Evolutionary conservation across 2,888 invertebrate genomes (phyloP), one percentile per base, ranked within the genome.

Genomic region (Tinea trinotella): DNA sequence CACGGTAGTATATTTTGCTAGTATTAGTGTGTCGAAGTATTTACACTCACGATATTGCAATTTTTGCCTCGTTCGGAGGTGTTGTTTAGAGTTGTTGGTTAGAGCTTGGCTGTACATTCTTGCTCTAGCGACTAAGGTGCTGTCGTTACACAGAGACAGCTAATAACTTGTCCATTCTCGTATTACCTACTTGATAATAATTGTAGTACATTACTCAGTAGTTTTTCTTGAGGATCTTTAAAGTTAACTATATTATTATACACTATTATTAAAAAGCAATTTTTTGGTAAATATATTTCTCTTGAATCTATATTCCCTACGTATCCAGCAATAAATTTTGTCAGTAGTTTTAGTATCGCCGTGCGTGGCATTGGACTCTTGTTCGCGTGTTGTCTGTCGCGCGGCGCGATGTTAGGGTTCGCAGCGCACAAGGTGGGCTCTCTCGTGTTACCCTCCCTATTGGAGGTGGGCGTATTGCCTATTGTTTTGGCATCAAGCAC

Each of bases 341-440:
- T 79, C 74, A 69, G 82, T 85, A 82, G 83, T 73, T 72, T 7
- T 40, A 18, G 52, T 18, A 7, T 40, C 40, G 40, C 40, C 13
- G 30, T 30, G 40, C 40, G 40, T 40, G n/a, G n/a, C n/a, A n/a
- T n/a, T n/a, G n/a, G n/a, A n/a, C n/a, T n/a, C n/a, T n/a, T n/a
- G 4, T 4, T 35, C 10, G 22, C 7, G 22, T n/a, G 30, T 30
- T 30, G 2, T 10, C n/a, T 30, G 30, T 30, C 30, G 30, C 40
- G 40, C 13, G 40, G 40, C n/a, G 52, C 17, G 52, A 65, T 58
- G 77, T 82, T 81, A 82, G 80, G 40, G 81, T 80, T 80, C 78
- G 84, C 83, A 83, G 80, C 85, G 85, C 85, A 85, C 85, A 85
- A 84, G 81, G 83, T 77, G 84, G 82, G 82, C 83, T 82, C 82